A percentile compares a stretch with the other conserved stretches of the same genome.
These are phyloP conservation scores for Harpagoxenus sublaevis DNA, from an alignment of 2,888 invertebrate genomes.

Conservation along the genomic window DNA sequence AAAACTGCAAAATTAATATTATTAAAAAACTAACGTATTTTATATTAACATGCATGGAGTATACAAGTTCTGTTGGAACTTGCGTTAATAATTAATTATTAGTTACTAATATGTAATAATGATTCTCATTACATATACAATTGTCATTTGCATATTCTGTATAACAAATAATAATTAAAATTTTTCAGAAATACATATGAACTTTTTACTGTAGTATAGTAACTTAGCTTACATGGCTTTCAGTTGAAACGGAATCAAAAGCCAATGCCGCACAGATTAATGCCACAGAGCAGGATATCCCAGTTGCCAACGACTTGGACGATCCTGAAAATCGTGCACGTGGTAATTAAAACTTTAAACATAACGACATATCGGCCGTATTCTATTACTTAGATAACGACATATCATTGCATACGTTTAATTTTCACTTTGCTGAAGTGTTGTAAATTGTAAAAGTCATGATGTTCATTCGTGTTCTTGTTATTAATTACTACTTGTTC, in stretches of 20 bases:
- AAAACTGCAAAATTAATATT: conserved; percentile 2
- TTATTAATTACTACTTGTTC: neutral
- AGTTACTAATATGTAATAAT: conserved; percentile 30
- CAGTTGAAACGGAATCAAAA: conserved; percentile 63
- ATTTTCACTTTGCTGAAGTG: neutral
- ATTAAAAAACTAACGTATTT: conserved; percentile 18
- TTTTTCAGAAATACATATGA: conserved; percentile 52
- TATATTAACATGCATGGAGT: conserved; percentile 5
- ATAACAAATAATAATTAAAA: conserved; percentile 56
- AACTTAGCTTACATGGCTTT: conserved; percentile 70
- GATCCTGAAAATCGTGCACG: conserved; percentile 58
- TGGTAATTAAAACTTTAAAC: conserved; percentile 24
- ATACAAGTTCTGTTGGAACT: conserved; percentile 35
- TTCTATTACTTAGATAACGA: neutral
- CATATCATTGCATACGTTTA: neutral
- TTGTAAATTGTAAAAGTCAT: neutral
- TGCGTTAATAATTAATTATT: conserved; percentile 40
- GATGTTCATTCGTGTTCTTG: neutral
- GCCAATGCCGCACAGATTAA: conserved; percentile 50
- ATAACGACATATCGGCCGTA: neutral
- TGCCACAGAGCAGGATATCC: conserved; percentile 26
- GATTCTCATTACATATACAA: conserved; percentile 22
- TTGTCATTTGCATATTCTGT: conserved; percentile 39
- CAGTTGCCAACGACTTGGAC: conserved; percentile 26
- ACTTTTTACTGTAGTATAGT: conserved; percentile 60